Conservation (phyloP, 2,797 vertebrate genomes). For the Pitangus sulphuratus region DNA sequence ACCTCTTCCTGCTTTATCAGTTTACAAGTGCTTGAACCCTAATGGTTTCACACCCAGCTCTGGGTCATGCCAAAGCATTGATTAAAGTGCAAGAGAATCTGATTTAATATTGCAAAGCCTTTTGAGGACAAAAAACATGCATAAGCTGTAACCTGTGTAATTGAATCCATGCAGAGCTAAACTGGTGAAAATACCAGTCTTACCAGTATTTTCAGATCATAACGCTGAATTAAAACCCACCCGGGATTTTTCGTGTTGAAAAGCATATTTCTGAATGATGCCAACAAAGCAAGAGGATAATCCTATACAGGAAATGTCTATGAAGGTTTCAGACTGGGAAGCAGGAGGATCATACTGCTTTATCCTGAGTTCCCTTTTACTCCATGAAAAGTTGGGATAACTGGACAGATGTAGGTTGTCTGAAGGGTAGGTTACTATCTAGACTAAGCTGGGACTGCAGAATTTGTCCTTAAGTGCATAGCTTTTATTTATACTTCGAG, state of each 20-base stretch:
- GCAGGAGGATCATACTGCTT: neutral
- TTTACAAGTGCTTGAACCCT: neutral
- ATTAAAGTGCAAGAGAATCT: neutral
- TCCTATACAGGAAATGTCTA: rapidly evolving
- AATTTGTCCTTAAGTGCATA: neutral
- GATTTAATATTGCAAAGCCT: neutral
- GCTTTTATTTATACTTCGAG: neutral
- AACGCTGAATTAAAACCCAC: neutral
- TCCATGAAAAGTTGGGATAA: neutral
- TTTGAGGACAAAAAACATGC: neutral
- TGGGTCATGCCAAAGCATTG: neutral
- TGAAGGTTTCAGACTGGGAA: neutral
- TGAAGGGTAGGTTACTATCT: neutral
- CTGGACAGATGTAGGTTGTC: neutral
- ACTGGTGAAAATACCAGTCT: neutral
- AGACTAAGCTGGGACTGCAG: neutral
- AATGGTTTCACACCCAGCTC: neutral
- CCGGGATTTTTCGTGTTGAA: neutral
- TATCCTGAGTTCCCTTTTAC: neutral
- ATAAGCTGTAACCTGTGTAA: neutral
- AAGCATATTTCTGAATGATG: neutral
- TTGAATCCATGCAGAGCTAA: neutral
- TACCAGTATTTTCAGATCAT: neutral
- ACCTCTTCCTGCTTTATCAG: neutral
- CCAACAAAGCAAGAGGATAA: neutral